A percentile compares a stretch with the other conserved stretches of the same genome.
Evolutionary conservation across 2,797 vertebrate genomes (phyloP).

Genomic region (Pampus argenteus): DNA sequence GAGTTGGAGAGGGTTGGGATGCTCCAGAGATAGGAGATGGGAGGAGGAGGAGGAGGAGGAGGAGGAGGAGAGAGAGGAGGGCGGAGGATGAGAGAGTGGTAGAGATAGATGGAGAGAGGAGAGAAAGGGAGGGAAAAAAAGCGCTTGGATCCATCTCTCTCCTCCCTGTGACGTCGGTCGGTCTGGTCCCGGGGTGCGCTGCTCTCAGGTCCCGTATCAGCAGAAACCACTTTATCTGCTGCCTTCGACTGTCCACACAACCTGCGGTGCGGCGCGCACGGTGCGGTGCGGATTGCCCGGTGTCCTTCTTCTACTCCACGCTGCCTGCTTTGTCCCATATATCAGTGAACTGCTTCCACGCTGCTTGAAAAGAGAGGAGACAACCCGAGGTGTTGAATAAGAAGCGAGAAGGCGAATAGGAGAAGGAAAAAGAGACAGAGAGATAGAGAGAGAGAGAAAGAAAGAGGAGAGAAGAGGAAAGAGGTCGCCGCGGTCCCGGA

Average conservation of each 20-base stretch:
- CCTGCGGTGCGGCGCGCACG: conserved; percentile 46
- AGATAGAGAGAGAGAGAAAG: conserved; percentile 10
- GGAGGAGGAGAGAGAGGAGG: conserved; percentile 9
- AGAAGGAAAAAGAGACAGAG: conserved; percentile 5
- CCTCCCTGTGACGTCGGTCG: conserved; percentile 88
- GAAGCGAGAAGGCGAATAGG: conserved; percentile 26
- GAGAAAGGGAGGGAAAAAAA: conserved; percentile 6
- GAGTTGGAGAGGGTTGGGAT: conserved; percentile 61
- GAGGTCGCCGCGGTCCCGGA: conserved; percentile 60
- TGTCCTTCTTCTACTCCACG: conserved; percentile 42
- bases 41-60: conserved; percentile 28
- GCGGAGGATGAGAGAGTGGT: conserved; percentile 13
- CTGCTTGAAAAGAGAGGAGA: conserved; percentile 38
- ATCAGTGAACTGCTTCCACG: conserved; percentile 61
- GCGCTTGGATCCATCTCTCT: conserved; percentile 63
- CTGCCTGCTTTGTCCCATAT: conserved; percentile 52
- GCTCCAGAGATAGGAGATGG: conserved; percentile 52
- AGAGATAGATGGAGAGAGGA: not conserved
- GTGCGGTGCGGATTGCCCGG: conserved; percentile 33
- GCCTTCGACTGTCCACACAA: conserved; percentile 45
- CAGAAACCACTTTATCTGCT: conserved; percentile 62
- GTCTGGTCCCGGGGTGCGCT: conserved; percentile 75
- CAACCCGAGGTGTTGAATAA: conserved; percentile 31
- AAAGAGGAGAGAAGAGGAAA: conserved; percentile 50
- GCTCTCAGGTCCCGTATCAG: conserved; percentile 75